Conservation (phyloP, 2,797 vertebrate genomes). For the Oryzias sinensis region DNA sequence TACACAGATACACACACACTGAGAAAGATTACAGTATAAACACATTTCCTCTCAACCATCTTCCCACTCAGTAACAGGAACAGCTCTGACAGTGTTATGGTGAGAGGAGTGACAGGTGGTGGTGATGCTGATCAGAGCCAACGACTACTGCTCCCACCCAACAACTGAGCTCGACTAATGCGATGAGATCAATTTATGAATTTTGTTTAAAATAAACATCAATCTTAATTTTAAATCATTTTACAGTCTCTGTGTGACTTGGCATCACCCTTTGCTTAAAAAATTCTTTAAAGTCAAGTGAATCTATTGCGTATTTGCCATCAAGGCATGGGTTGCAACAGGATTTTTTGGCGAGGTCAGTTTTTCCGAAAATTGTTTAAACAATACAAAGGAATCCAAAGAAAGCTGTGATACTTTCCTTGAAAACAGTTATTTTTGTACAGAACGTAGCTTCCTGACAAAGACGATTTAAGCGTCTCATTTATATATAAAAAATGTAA, state of each 20-base stretch:
- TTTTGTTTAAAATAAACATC: conserved; percentile 20
- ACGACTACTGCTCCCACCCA: conserved; percentile 43
- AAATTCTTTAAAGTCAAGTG: not conserved
- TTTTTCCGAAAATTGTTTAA: too few species aligned
- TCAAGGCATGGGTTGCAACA: too few species aligned
- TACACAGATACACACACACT: conserved; percentile 76
- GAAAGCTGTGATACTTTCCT: too few species aligned
- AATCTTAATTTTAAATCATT: conserved; percentile 14
- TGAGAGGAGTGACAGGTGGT: conserved; percentile 80
- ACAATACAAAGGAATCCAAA: too few species aligned
- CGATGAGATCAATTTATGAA: conserved; percentile 31
- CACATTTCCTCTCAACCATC: conserved; percentile 76
- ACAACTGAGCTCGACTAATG: conserved; percentile 38
- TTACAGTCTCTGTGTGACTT: conserved; percentile 5
- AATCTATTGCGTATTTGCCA: too few species aligned
- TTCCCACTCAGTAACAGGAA: conserved; percentile 80
- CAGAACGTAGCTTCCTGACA: too few species aligned
- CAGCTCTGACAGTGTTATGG: conserved; percentile 79
- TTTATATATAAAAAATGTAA: too few species aligned
- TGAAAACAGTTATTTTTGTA: too few species aligned
- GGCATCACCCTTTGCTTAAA: not conserved
- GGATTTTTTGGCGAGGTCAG: too few species aligned
- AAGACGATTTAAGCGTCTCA: too few species aligned
- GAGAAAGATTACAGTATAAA: conserved; percentile 77
- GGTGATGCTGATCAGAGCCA: conserved; percentile 70